Evolutionary conservation across 1,140 invertebrate genomes (phyloP), one percentile per base, ranked within the genome.

Genomic region (Ericerus pela): DNA sequence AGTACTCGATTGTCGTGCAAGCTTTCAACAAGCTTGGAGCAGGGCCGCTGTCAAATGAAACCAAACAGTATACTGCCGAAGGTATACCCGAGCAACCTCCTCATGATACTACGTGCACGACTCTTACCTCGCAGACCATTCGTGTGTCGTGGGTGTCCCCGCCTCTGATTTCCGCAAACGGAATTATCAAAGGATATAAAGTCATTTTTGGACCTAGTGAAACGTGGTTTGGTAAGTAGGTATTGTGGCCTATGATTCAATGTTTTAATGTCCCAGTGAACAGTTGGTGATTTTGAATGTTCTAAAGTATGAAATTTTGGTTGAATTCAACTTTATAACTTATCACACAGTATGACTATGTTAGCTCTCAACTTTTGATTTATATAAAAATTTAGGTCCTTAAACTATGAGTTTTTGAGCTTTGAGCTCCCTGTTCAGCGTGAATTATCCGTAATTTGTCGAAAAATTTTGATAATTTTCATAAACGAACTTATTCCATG

Each of bases 121-220:
- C 90, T 0, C 73, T 95, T 5, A 92, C 88, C 2, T 92, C 92
- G 6, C 86, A 93, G 70, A 93, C 88, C 18, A 91, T 97, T 65
- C 77, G 88, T 55, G 86, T 96, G 2, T 86, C 85, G 2, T 97
- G 92, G 92, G 82, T 86, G 0, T 89, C 89, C 0, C 90, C 91
- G 0, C 88, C 89, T 26, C 73, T 90, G 0, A 82, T 81, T 53
- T 82, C 88, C 54, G 87, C 92, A 37, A 93, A 96, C 67, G 93
- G 93, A 61, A 81, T 95, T 38, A 91, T 96, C 60, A 92, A 93
- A 69, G 91, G 90, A 26, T 97, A 96, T 73, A 96, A 95, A 73
- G 88, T 96, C 53, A 82, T 96, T 58, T 96, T 93, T 67, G 91
- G 89, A 64, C 88, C 90, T 43, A 87, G 84, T 62, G 86, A 91